phyloP scores from a whole-genome alignment of 2,888 invertebrate species.

The Drosophila robusta region DNA sequence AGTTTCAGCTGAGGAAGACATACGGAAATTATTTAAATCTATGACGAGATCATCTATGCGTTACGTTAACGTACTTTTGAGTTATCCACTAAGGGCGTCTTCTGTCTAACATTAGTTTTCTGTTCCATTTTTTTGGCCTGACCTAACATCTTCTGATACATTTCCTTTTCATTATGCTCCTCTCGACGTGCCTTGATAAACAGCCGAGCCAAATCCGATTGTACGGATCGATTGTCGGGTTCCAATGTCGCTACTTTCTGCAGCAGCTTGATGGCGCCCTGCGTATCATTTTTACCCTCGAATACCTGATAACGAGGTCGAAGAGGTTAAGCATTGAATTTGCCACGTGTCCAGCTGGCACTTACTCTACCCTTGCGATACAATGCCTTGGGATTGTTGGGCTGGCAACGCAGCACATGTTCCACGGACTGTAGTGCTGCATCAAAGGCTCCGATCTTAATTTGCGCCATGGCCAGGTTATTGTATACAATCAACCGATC shows the following conservation, averaged over 20 bases:
- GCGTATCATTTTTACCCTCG: constrained; percentile 89
- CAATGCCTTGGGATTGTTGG: constrained; percentile 95
- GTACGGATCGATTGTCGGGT: constrained; percentile 88
- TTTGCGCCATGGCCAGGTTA: constrained; percentile 96
- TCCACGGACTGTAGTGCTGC: constrained; percentile 94
- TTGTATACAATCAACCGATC: constrained; percentile 94
- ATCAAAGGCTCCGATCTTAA: constrained; percentile 94
- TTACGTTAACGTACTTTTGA: constrained; percentile 76
- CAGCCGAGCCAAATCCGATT: constrained; percentile 87
- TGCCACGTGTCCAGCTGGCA: neutral
- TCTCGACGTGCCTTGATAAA: constrained; percentile 87
- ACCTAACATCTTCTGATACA: constrained; percentile 90
- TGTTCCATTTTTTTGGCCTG: constrained; percentile 85
- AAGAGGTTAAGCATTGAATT: neutral
- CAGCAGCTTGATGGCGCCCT: constrained; percentile 89
- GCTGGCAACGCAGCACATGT: constrained; percentile 92
- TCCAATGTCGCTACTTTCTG: constrained; percentile 88
- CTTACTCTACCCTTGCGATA: constrained; percentile 92
- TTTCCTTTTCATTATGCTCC: constrained; percentile 87
- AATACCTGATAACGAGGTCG: constrained; percentile 86
- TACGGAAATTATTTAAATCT: neutral
- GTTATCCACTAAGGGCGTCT: constrained; percentile 80
- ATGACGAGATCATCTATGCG: neutral
- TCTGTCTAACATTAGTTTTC: constrained; percentile 78
- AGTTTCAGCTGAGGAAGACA: constrained; percentile 81